A percentile compares a stretch with the other conserved stretches of the same genome.
These are phyloP conservation scores for Drosophila meridiana DNA, from an alignment of 2,888 invertebrate species.

Conservation along the genomic window DNA sequence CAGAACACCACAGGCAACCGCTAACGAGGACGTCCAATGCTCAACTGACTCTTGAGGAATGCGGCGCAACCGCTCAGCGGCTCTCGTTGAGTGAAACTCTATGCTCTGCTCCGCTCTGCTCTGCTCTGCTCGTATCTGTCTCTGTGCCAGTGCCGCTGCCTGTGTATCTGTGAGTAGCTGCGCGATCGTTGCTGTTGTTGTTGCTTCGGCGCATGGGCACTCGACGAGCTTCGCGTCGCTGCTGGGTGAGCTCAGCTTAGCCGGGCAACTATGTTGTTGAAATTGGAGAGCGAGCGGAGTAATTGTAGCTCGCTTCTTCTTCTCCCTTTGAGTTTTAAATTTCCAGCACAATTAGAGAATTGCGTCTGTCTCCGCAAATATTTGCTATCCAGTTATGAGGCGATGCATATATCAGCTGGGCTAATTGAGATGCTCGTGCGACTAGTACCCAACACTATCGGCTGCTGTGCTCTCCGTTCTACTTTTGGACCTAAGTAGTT, in stretches of 20 bases:
- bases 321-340: slow-evolving; percentile 25
- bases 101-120: slow-evolving; percentile 9
- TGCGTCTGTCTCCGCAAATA: slow-evolving; percentile 22
- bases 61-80: slow-evolving; percentile 48
- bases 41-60: slow-evolving; percentile 80
- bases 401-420: slow-evolving; percentile 16
- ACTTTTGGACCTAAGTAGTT: slow-evolving; percentile 53
- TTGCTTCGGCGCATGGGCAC: slow-evolving; percentile 22
- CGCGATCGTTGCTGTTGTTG: slow-evolving; percentile 24
- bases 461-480: slow-evolving; percentile 57
- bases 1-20: slow-evolving; percentile 77
- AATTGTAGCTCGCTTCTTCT: slow-evolving; percentile 25
- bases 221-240: slow-evolving; percentile 31
- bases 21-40: slow-evolving; percentile 83
- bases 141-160: not conserved
- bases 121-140: slow-evolving; percentile 7
- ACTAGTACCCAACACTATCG: slow-evolving; percentile 41
- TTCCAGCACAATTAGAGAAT: slow-evolving; percentile 22
- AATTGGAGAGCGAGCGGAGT: slow-evolving; percentile 20
- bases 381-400: slow-evolving; percentile 8
- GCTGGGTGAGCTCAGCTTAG: slow-evolving; percentile 18
- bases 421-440: slow-evolving; percentile 19
- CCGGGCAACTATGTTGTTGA: slow-evolving; percentile 35
- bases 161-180: slow-evolving; percentile 32
- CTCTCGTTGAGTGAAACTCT: slow-evolving; percentile 73